A percentile compares a stretch with the other conserved stretches of the same genome.
Evolutionary conservation across 2,113 vertebrate genomes (phyloP).

Genomic region (Gila orcuttii): DNA sequence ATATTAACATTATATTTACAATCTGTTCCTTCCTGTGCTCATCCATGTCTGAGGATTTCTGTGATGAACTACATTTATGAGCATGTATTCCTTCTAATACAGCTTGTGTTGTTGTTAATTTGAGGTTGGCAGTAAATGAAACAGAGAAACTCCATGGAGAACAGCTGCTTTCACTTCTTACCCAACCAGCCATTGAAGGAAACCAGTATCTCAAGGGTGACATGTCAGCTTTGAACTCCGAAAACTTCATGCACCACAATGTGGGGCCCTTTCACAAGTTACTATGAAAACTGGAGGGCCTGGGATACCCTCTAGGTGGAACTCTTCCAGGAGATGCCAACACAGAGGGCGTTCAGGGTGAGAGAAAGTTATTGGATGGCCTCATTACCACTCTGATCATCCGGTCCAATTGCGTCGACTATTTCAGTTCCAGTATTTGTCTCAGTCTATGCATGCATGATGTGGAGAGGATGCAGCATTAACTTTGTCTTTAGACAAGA

Average conservation of each 20-base stretch:
- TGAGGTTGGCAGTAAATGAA: constrained; percentile 47
- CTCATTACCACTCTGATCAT: constrained; percentile 26
- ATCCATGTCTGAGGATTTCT: background rate
- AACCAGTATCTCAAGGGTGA: constrained; percentile 7
- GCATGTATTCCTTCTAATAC: constrained; percentile 45
- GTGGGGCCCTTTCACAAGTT: background rate
- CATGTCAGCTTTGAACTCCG: constrained; percentile 15
- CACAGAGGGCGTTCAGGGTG: constrained; percentile 14
- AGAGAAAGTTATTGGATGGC: constrained; percentile 24
- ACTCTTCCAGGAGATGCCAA: constrained; percentile 8
- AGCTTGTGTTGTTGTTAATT: constrained; percentile 42
- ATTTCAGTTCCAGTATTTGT: constrained; percentile 28
- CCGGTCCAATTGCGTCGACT: background rate
- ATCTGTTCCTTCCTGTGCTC: background rate
- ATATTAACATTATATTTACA: background rate
- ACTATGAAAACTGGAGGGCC: constrained; percentile 36
- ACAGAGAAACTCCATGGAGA: constrained; percentile 39
- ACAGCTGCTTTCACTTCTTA: constrained; percentile 41
- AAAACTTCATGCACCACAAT: background rate
- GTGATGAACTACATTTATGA: constrained; percentile 42
- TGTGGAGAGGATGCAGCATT: constrained; percentile 15
- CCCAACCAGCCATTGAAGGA: constrained; percentile 4
- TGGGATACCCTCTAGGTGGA: constrained; percentile 17
- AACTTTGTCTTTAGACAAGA: constrained; percentile 12
- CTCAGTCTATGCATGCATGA: constrained; percentile 5